phyloP scores from a whole-genome alignment of 2,113 vertebrate species.

The Myiozetetes cayanensis region DNA sequence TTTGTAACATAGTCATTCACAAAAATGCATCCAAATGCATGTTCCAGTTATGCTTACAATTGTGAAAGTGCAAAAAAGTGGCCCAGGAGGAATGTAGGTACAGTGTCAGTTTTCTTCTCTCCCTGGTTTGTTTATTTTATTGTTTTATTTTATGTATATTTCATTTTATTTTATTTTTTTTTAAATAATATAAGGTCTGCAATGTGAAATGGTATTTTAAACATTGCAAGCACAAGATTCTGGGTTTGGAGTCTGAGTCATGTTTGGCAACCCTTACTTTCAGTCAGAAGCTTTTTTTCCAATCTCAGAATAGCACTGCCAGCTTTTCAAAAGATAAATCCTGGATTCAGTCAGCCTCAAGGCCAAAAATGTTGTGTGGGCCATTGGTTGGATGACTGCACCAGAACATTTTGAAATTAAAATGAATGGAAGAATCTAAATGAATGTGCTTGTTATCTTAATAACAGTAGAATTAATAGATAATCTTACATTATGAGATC shows the following conservation, averaged over 20 bases:
- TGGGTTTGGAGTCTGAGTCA: neutral
- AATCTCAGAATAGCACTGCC: neutral
- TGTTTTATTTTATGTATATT: neutral
- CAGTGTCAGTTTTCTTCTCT: neutral
- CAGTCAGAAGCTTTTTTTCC: neutral
- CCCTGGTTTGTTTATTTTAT: neutral
- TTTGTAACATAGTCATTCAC: neutral
- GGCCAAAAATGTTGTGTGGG: neutral
- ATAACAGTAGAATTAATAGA: neutral
- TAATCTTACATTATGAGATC: neutral
- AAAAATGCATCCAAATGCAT: neutral
- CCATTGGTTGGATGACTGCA: neutral
- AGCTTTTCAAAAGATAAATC: neutral
- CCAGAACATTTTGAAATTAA: neutral
- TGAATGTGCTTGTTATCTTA: neutral
- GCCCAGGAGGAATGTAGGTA: neutral
- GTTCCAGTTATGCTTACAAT: neutral
- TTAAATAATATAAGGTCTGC: neutral
- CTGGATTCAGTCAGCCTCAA: neutral
- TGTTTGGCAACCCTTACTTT: neutral
- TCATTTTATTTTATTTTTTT: neutral
- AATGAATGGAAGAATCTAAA: slow-evolving; percentile 34
- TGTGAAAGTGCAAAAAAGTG: neutral
- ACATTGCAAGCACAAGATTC: neutral
- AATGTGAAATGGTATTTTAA: neutral